Base-by-base conservation (phyloP, 2,113 vertebrate species). In the Trinectes maculatus region DNA sequence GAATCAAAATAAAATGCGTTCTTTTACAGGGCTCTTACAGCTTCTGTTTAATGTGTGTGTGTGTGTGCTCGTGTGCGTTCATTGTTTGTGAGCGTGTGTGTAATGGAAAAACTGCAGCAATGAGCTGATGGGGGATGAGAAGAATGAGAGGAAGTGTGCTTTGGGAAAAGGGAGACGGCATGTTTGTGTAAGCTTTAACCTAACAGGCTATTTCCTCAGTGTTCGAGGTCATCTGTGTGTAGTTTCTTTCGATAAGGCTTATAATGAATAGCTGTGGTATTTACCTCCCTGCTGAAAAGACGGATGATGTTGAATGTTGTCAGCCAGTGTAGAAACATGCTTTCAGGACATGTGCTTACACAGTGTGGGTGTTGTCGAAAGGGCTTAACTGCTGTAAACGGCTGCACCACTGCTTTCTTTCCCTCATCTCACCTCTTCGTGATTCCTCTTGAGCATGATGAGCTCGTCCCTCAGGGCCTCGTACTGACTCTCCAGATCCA, bases 401-500 rank as follows among this genome's bases (percentile, higher is more conserved):
- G 15, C 16, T 31, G 10, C 13, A 8, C 8, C 26, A 3, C 24
- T 1, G 1, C 11, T 13, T 0, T 3, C 2, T 12, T 0, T 36
- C 8, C 16, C 9, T 40, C 1, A 28, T 31, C 36, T 83, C 78
- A 92, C 93, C 89, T 93, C 91, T 33, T 91, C 71, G 0, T 93
- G 92, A 33, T 89, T 90, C 79, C 53, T 92, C 82, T 88, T 86
- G 62, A 93, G 71, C 13, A 75, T 60, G 56, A 91, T 65, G 19
- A 89, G 29, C 4, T 94, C 91, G 0, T 92, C 91, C 22, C 74
- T 92, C 65, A 91, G 75, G 16, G 25, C 11, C 69, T 94, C 91
- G 3, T 77, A 76, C 57, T 90, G 74, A 29, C 60, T 58, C 79
- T 94, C 88, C 51, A 93, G 80, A 67, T 90, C 73, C 52, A 91